Evolutionary conservation across 2,888 invertebrate species (phyloP), one percentile per base, ranked within the genome.

Genomic region (Leptopilina drosophilae): DNA sequence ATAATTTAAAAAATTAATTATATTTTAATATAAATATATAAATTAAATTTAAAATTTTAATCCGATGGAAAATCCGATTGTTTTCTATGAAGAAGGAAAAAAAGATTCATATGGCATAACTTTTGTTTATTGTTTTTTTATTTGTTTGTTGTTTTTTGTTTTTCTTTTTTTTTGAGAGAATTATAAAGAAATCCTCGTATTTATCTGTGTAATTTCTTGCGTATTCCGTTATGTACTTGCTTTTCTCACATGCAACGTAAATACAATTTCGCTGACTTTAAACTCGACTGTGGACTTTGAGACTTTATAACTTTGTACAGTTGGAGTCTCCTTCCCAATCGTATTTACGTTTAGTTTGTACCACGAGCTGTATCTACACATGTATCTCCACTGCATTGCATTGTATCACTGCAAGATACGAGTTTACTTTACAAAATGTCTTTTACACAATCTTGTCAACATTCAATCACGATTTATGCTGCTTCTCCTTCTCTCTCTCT

Each of bases 321-420:
- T 69, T 73, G 73, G 33, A 56, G 73, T 73, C 56, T n/a, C 73
- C 56, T 73, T 73, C 56, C 56, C 73, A 56, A 73, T 73, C 56
- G 56, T 73, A 73, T 73, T 73, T 73, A 56, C 56, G 73, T 69
- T 69, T 53, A 26, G 26, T 20, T 49, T 56, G 53, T 53, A 69
- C 64, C 59, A 15, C 59, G 15, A 62, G 62, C 9, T 62, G 64
- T 33, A 64, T 56, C 26, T 73, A 73, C 56, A 73, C 73, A 73
- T 73, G 56, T 33, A 56, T 73, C 69, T 69, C 15, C 14, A 69
- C 8, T 33, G 14, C 11, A 69, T 26, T 69, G 20, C 33, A 33
- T 4, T 73, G 33, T 73, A 73, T 73, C 56, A 33, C n/a, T n/a
- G 26, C 53, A n/a, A 15, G 56, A 73, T 73, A 56, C 33, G 53